Conservation (phyloP, 2,113 vertebrate genomes). For the Macroglossus sobrinus region DNA sequence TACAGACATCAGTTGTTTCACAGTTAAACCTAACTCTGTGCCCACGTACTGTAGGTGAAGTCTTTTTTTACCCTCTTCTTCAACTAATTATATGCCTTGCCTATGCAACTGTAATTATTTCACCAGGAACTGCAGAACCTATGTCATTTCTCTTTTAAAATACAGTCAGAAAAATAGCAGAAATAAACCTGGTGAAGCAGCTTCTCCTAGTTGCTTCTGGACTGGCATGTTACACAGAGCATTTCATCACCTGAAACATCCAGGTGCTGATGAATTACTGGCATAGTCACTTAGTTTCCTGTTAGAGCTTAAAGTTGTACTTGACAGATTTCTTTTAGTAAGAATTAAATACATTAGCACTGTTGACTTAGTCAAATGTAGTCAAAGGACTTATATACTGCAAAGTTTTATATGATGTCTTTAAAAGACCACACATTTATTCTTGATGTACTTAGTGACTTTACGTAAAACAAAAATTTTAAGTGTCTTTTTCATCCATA, state of each 20-base stretch:
- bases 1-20: neutral
- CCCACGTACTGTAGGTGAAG: constrained; percentile 50
- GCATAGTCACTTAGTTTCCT: neutral
- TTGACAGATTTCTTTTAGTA: neutral
- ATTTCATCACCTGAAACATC: neutral
- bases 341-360: neutral
- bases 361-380: neutral
- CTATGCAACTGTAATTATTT: constrained; percentile 66
- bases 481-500: neutral
- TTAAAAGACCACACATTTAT: neutral
- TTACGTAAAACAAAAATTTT: constrained; percentile 29
- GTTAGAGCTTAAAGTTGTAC: neutral
- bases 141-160: constrained; percentile 65
- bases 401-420: neutral
- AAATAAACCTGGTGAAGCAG: constrained; percentile 52
- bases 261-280: neutral
- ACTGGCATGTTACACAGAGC: neutral
- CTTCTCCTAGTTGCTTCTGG: neutral
- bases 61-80: constrained; percentile 49
- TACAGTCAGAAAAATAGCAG: constrained; percentile 57
- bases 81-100: constrained; percentile 63
- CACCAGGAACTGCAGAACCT: constrained; percentile 50
- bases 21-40: neutral
- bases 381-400: neutral
- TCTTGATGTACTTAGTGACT: neutral